phyloP scores from a whole-genome alignment of 2,888 invertebrate genomes.

The Trichogramma dendrolimi region DNA sequence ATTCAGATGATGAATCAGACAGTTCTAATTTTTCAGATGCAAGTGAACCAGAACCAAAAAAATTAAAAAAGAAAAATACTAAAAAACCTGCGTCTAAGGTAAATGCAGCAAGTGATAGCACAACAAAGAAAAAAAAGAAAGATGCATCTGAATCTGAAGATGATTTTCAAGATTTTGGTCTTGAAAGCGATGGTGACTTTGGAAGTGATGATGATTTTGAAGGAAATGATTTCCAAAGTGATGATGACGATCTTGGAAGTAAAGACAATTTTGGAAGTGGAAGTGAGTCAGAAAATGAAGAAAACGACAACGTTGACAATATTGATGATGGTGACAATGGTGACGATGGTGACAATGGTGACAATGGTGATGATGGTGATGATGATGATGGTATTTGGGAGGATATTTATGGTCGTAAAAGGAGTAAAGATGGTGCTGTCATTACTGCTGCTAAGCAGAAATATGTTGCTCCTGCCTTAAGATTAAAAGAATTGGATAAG shows the following conservation, averaged over 20 bases:
- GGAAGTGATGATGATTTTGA: slow-evolving; percentile 25
- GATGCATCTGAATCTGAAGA: slow-evolving; percentile 12
- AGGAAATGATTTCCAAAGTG: slow-evolving; percentile 14
- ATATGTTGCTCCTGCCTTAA: slow-evolving; percentile 80
- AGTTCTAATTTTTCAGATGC: slow-evolving; percentile 53
- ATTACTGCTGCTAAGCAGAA: slow-evolving; percentile 60
- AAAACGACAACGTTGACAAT: slow-evolving; percentile 28
- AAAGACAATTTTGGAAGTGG: slow-evolving; percentile 34
- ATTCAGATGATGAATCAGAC: slow-evolving; percentile 57
- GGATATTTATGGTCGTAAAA: slow-evolving; percentile 88
- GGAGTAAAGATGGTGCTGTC: slow-evolving; percentile 76
- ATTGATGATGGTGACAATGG: slow-evolving; percentile 21
- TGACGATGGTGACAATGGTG: slow-evolving; percentile 25
- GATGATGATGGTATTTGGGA: slow-evolving; percentile 59
- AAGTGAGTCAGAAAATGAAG: slow-evolving; percentile 25
- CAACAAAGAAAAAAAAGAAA: slow-evolving; percentile 28
- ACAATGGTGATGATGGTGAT: slow-evolving; percentile 24
- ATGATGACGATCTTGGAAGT: slow-evolving; percentile 36
- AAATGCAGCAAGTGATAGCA: slow-evolving; percentile 35
- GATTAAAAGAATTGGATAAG: slow-evolving; percentile 56
- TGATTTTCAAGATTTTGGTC: neutral
- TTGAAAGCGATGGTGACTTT: neutral
- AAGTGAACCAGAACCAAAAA: neutral
- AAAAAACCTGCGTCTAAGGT: slow-evolving; percentile 34
- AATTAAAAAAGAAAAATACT: neutral